Percentiles rank a stretch among this genome's conserved stretches.
These are phyloP conservation scores for Malurus splendens DNA, from an alignment of 2,797 vertebrate species.

Conservation along the genomic window DNA sequence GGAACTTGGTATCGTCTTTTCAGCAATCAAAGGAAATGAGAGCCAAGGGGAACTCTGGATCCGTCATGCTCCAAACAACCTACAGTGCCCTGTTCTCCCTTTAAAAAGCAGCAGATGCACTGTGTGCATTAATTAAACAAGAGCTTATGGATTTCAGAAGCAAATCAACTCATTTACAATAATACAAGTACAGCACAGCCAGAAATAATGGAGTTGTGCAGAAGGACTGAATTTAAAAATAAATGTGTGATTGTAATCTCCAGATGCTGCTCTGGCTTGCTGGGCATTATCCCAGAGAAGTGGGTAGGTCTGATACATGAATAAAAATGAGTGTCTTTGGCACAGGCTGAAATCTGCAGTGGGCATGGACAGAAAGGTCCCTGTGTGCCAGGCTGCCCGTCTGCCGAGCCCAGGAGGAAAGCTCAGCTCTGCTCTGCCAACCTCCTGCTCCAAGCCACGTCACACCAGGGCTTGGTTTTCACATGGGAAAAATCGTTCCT, in stretches of 20 bases:
- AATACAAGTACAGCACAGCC: conserved; percentile 41
- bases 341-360: background rate
- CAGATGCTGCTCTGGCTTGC: conserved; percentile 57
- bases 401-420: background rate
- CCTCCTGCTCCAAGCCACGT: background rate
- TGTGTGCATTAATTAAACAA: conserved; percentile 57
- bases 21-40: conserved; percentile 20
- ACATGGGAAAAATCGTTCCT: background rate
- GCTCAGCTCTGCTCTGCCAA: background rate
- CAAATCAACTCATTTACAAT: conserved; percentile 60
- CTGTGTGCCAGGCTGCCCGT: background rate
- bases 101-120: conserved; percentile 58
- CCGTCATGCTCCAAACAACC: conserved; percentile 13
- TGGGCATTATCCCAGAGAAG: conserved; percentile 52
- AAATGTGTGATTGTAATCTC: conserved; percentile 48
- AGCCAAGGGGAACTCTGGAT: conserved; percentile 42
- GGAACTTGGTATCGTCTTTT: background rate
- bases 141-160: conserved; percentile 57
- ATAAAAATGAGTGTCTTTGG: conserved; percentile 33
- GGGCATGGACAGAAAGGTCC: background rate
- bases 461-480: background rate
- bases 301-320: background rate
- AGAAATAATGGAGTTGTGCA: conserved; percentile 57
- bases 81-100: conserved; percentile 22
- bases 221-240: conserved; percentile 61